A percentile compares a stretch with the other conserved stretches of the same genome.
These are phyloP conservation scores for Odontomyia ornata DNA, from an alignment of 2,888 invertebrate species.

Conservation along the genomic window DNA sequence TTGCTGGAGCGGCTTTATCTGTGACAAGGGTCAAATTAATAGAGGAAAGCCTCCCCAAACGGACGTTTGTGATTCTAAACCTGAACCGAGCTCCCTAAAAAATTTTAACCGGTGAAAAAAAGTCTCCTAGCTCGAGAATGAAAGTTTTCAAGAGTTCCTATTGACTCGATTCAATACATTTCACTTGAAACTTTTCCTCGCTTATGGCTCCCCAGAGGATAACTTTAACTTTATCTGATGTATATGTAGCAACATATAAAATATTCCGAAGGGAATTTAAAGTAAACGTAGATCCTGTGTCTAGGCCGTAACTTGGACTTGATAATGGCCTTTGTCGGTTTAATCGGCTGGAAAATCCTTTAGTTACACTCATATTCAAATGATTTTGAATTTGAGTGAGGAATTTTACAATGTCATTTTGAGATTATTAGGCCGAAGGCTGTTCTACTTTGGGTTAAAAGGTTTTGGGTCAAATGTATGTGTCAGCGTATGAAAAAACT, in stretches of 20 bases:
- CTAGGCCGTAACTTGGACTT: background rate
- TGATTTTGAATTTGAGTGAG: conserved; percentile 2
- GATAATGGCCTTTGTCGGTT: conserved; percentile 39
- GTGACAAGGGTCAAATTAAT: conserved; percentile 45
- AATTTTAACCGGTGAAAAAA: too few relatives aligned
- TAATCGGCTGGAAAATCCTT: conserved; percentile 43
- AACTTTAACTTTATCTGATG: background rate
- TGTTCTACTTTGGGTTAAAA: background rate
- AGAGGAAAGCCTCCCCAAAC: background rate
- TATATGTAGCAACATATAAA: background rate
- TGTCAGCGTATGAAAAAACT: background rate
- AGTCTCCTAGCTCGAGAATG: background rate
- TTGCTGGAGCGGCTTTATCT: conserved; percentile 29
- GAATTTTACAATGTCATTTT: conserved; percentile 26
- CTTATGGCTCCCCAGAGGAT: conserved; percentile 38
- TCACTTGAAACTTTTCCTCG: conserved; percentile 39
- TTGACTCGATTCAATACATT: conserved; percentile 42
- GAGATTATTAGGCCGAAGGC: conserved; percentile 9
- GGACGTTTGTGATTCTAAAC: background rate
- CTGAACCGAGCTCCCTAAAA: background rate
- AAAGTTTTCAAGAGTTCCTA: conserved; percentile 26
- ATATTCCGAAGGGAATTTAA: background rate
- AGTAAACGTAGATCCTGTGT: background rate
- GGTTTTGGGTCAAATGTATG: background rate
- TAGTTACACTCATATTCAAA: conserved; percentile 29